phyloP scores from a whole-genome alignment of 1,140 invertebrate species.

The Drosophila sulfurigaster region DNA sequence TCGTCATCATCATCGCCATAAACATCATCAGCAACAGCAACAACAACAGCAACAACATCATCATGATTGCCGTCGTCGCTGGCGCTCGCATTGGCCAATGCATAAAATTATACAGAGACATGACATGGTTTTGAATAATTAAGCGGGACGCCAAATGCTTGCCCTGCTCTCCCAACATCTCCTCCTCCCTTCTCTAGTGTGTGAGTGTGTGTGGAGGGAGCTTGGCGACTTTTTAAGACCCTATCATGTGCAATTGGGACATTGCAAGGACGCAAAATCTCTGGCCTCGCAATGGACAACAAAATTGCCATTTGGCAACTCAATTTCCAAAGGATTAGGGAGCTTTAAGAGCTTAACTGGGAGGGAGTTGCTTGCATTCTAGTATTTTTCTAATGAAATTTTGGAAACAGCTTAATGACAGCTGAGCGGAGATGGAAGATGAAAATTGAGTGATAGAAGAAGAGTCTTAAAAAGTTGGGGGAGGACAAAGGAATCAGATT shows the following conservation, averaged over 20 bases:
- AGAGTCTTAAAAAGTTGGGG: too few relatives aligned
- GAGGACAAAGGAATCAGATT: neutral
- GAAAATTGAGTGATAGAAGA: neutral
- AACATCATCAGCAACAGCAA: constrained; percentile 29
- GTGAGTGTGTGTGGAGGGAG: constrained; percentile 6
- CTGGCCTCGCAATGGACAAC: constrained; percentile 13
- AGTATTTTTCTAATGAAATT: constrained; percentile 28
- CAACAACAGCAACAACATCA: too few relatives aligned
- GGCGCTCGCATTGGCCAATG: constrained; percentile 78
- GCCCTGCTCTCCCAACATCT: neutral
- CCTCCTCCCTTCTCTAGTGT: neutral
- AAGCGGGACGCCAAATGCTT: constrained; percentile 69
- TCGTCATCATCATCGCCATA: constrained; percentile 51
- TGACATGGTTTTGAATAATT: constrained; percentile 85
- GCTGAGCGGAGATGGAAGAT: neutral
- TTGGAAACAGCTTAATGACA: constrained; percentile 18
- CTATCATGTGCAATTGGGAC: constrained; percentile 40
- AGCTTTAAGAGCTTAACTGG: constrained; percentile 39
- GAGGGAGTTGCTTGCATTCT: constrained; percentile 23
- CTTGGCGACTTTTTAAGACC: constrained; percentile 39
- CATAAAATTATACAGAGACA: constrained; percentile 84
- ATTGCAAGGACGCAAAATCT: constrained; percentile 29
- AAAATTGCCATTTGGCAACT: constrained; percentile 52
- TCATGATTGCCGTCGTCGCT: constrained; percentile 30
- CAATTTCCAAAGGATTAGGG: constrained; percentile 54